These are phyloP conservation scores for Copidosoma floridanum DNA, from an alignment of 1,140 invertebrate genomes.

Conservation along the genomic window DNA sequence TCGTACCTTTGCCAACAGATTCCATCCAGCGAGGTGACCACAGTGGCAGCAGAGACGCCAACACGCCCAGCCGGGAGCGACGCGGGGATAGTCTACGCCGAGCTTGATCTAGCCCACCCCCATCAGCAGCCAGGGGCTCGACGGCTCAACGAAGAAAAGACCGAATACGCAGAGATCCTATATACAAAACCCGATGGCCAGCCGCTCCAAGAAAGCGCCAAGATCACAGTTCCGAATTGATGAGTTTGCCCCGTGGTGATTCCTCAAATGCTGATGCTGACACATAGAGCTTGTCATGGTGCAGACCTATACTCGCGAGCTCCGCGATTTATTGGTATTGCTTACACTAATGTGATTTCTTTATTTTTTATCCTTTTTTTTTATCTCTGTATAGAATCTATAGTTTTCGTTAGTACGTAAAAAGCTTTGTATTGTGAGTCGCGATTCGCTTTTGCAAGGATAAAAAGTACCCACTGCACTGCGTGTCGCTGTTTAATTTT, in stretches of 20 bases:
- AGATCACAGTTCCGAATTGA: slow-evolving; percentile 23
- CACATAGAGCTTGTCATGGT: no score
- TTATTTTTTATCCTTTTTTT: no score
- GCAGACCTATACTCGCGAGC: no score
- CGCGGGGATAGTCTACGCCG: slow-evolving; percentile 58
- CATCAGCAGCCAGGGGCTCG: slow-evolving; percentile 40
- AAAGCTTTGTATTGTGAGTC: no score
- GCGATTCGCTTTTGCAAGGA: no score
- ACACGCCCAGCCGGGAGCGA: slow-evolving; percentile 36
- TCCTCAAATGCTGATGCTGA: neutral
- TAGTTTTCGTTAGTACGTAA: no score
- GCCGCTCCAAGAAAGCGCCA: no score
- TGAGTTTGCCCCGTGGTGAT: slow-evolving; percentile 33
- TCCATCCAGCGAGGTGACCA: slow-evolving; percentile 21
- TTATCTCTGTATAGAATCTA: no score
- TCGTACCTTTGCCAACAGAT: neutral
- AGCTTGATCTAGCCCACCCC: slow-evolving; percentile 54
- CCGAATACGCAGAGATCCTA: slow-evolving; percentile 59
- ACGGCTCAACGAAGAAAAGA: slow-evolving; percentile 54
- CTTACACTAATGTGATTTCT: no score
- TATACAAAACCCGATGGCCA: slow-evolving; percentile 51
- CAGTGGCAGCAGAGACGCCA: slow-evolving; percentile 10
- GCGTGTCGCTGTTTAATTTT: no score
- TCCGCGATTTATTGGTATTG: no score
- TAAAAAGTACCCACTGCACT: no score